Base-by-base conservation (phyloP, 2,797 vertebrate species). In the Rhinogobio ventralis region DNA sequence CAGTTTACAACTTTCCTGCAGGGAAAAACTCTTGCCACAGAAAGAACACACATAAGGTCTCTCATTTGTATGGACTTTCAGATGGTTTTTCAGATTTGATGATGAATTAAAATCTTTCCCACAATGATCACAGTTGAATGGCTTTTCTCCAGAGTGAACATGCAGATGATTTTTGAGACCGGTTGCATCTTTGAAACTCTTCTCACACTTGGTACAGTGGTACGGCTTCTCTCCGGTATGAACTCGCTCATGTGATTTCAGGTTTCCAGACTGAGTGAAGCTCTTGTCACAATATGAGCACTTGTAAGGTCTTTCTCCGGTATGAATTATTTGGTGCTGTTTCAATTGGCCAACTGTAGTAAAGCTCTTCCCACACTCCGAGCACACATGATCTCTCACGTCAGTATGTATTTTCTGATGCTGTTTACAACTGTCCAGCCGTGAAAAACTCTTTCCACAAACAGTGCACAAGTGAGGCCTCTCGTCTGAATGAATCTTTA, bases 241-340 rank as follows among this genome's bases (percentile, higher is more conserved):
- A 36, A 75, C 30, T 33, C 72, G 72, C 49, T 75, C 72, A 2
- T 75, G 72, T 13, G 72, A 75, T 53, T 75, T 75, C 49, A 53
- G 46, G 72, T 75, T 75, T 36, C 72, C 72, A 23, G 28, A 6
- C 1, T 75, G 72, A 53, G 72, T 23, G 72, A 75, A 75, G 20
- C 28, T 55, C 49, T 53, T 53, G 28, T 75, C 72, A 23, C 72
- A 75, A 1, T 55, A 75, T 0, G 72, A 75, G 72, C 72, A 75
- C 30, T 55, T 75, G 49, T 23, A 75, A 13, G 72, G 72, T 75
- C 1, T 55, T 55, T 53, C 28, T 53, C 72, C 72, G 2, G 72
- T 14, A 1, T 75, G 72, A 75, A 75, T 55, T 1, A 33, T 36
- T 23, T 14, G 72, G 51, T 75, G 72, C 28, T 75, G 72, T 15